Conservation (phyloP, 1,140 invertebrate genomes). For the Akabosia matsudoensis region DNA sequence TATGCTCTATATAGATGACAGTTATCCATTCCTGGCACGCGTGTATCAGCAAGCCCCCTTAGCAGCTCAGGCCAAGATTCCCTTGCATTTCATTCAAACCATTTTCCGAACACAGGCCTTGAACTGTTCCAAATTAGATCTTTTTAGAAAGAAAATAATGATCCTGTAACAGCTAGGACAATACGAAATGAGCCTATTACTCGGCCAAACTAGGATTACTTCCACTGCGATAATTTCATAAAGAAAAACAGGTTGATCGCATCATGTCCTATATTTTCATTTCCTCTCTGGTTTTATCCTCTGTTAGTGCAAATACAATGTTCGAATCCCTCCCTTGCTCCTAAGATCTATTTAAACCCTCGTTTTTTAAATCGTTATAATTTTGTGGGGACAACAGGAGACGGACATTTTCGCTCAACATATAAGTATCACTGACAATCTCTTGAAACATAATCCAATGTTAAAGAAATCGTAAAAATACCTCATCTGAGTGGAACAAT, state of each 20-base stretch:
- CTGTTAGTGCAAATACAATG: too few relatives aligned
- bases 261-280: not conserved
- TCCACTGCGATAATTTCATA: not conserved
- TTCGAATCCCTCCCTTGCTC: not conserved
- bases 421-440: too few relatives aligned
- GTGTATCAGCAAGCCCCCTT: too few relatives aligned
- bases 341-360: not conserved
- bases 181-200: not conserved
- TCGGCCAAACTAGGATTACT: not conserved
- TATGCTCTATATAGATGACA: too few relatives aligned
- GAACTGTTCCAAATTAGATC: not conserved
- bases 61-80: too few relatives aligned
- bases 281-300: not conserved
- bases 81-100: too few relatives aligned
- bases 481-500: conserved; percentile 10
- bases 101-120: too few relatives aligned
- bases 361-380: not conserved
- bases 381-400: too few relatives aligned
- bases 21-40: too few relatives aligned
- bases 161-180: not conserved
- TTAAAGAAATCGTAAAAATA: conserved; percentile 4
- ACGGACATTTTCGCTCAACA: not conserved
- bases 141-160: not conserved
- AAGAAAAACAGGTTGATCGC: not conserved
- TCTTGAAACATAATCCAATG: not conserved